Percentiles rank a stretch among this genome's conserved stretches.
phyloP scores from a whole-genome alignment of 2,797 vertebrate species.

The Geotria australis region DNA sequence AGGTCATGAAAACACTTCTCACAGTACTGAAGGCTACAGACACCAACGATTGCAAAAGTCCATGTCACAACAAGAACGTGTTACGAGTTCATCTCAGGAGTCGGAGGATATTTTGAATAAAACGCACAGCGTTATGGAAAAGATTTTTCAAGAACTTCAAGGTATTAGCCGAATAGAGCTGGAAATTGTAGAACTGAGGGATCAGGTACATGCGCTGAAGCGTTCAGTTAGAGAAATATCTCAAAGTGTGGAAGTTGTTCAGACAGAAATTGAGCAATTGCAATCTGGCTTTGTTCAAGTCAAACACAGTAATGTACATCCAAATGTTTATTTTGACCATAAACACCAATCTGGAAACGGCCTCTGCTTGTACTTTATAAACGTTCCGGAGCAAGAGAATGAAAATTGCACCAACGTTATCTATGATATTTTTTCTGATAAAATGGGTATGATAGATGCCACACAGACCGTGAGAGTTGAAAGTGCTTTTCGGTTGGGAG shows the following conservation, averaged over 20 bases:
- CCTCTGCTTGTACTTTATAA: slow-evolving; percentile 59
- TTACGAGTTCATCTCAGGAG: neutral
- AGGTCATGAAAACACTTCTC: neutral
- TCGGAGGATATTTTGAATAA: slow-evolving; percentile 18
- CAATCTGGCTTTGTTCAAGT: slow-evolving; percentile 66
- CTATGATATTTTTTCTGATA: slow-evolving; percentile 58
- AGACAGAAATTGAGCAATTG: slow-evolving; percentile 88
- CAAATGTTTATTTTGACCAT: slow-evolving; percentile 74
- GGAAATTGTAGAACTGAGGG: slow-evolving; percentile 71
- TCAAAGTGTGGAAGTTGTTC: slow-evolving; percentile 90
- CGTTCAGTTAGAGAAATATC: slow-evolving; percentile 97
- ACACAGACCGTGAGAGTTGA: slow-evolving; percentile 61
- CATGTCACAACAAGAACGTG: neutral
- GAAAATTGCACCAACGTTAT: slow-evolving; percentile 50
- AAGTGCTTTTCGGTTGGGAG: slow-evolving; percentile 68
- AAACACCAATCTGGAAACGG: slow-evolving; percentile 61
- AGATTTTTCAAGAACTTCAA: slow-evolving; percentile 98
- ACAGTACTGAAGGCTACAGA: neutral
- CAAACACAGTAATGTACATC: neutral
- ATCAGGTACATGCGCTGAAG: slow-evolving; percentile 83
- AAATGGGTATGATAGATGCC: slow-evolving; percentile 71
- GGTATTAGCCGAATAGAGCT: slow-evolving; percentile 97
- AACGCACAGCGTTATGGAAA: slow-evolving; percentile 97
- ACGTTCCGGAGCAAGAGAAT: slow-evolving; percentile 63
- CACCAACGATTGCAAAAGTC: neutral